phyloP scores from a whole-genome alignment of 2,797 vertebrate genomes.

The Odontamblyopus lacepedii region DNA sequence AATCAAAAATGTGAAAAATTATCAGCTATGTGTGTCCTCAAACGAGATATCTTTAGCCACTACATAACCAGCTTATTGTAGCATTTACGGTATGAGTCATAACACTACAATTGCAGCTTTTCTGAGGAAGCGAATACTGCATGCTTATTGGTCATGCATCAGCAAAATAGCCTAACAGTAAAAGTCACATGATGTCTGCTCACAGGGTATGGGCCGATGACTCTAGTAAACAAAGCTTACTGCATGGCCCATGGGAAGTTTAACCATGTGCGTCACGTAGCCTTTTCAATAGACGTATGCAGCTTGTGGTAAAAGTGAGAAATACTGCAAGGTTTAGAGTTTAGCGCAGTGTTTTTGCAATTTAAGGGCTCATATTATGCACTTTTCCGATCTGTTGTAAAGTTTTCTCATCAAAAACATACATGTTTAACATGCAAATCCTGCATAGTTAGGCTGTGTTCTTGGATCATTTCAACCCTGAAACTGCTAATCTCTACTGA shows the following conservation, averaged over 20 bases:
- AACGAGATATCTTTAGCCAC: slow-evolving; percentile 12
- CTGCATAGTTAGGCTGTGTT: too few relatives aligned
- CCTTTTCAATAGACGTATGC: background rate
- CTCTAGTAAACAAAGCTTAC: background rate
- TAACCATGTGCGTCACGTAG: background rate
- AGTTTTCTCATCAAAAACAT: too few relatives aligned
- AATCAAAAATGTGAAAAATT: background rate
- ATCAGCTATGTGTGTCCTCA: slow-evolving; percentile 5
- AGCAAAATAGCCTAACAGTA: slow-evolving; percentile 23
- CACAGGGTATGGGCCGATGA: slow-evolving; percentile 1
- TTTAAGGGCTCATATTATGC: too few relatives aligned
- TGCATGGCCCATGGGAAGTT: background rate
- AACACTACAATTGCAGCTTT: slow-evolving; percentile 7
- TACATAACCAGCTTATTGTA: slow-evolving; percentile 14
- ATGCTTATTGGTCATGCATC: slow-evolving; percentile 15
- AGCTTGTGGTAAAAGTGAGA: background rate
- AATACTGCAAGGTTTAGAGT: background rate
- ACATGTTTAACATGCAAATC: too few relatives aligned
- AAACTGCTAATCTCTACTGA: too few relatives aligned
- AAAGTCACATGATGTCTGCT: slow-evolving; percentile 23
- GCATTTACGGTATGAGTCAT: slow-evolving; percentile 37
- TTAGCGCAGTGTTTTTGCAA: too few relatives aligned
- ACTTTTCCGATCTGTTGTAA: too few relatives aligned
- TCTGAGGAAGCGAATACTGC: slow-evolving; percentile 25
- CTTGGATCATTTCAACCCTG: too few relatives aligned